These are phyloP conservation scores for Choloepus hoffmanni DNA, from an alignment of 2,113 vertebrate genomes.

Conservation along the genomic window DNA sequence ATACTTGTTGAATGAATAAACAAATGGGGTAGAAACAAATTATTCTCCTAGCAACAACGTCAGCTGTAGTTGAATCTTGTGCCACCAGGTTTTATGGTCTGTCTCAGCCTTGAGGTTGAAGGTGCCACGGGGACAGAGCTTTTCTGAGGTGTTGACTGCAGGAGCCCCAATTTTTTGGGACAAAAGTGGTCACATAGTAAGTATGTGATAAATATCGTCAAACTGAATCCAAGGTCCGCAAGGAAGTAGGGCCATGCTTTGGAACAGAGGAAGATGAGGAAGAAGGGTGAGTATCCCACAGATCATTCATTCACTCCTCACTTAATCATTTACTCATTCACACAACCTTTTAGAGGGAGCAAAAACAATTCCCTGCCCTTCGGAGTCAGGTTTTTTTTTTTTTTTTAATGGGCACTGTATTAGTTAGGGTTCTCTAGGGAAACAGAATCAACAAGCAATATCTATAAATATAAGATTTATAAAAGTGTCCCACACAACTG, in stretches of 20 bases:
- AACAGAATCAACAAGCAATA: no score
- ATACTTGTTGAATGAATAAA: no score
- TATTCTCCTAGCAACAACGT: not conserved
- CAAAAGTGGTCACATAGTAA: not conserved
- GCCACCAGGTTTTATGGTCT: not conserved
- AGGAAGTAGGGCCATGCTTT: not conserved
- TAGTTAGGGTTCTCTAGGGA: no score
- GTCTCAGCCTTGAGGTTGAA: not conserved
- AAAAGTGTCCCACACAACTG: no score
- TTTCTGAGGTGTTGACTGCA: not conserved
- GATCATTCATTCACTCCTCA: not conserved
- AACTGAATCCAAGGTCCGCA: not conserved
- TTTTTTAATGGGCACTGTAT: no score
- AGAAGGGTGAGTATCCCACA: not conserved
- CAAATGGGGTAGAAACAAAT: no score
- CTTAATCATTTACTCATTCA: no score
- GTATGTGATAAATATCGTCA: not conserved
- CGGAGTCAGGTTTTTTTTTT: no score
- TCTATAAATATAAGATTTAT: no score
- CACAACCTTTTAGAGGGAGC: not conserved
- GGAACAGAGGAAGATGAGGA: not conserved
- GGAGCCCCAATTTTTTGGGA: not conserved
- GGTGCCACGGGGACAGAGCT: accelerated
- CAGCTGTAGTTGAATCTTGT: not conserved
- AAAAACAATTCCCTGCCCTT: not conserved